Base-by-base conservation (phyloP, 2,797 vertebrate species). In the Gila robusta region DNA sequence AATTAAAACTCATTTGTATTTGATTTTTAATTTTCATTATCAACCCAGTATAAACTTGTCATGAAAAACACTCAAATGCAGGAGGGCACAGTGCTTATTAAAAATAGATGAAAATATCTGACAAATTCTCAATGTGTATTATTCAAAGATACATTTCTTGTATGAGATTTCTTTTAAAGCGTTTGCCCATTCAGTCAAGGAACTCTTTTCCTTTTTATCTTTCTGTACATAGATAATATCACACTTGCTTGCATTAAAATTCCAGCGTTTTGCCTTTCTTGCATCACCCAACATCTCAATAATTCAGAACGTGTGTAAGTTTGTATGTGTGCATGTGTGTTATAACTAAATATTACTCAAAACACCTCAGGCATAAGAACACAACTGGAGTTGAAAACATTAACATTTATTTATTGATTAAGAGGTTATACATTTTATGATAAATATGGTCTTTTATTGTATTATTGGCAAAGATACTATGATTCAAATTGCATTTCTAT, bases 401-500 rank as follows among this genome's bases (percentile, higher is more conserved):
- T 93, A 94, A 98, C 96, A 95, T 99, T 99, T 98, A 99, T 99
- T 99, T 96, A 94, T 96, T 96, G 92, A 95, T 96, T 96, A 91
- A 95, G 94, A 96, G 95, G 91, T 96, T 96, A 96, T 96, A 99
- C 96, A 98, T 96, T 95, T 95, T 95, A 91, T 96, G 96, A 96
- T 97, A 96, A 94, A 93, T 98, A 96, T 97, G 96, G 95, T 97
- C 6, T 72, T 96, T 96, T 97, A 97, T 97, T 94, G 94, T 96
- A 96, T 97, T 96, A 97, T 97, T 96, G 95, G 97, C 95, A 98
- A 98, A 97, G 97, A 97, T 98, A 98, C 96, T 97, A 96, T 98
- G 97, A 96, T 97, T 97, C 96, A 97, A 85, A 97, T 98, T 96
- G 97, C 96, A 97, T 99, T 98, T 99, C 93, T 98, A 97, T 97